These are phyloP conservation scores for Ischnura elegans DNA, from an alignment of 2,888 invertebrate species.

Conservation along the genomic window DNA sequence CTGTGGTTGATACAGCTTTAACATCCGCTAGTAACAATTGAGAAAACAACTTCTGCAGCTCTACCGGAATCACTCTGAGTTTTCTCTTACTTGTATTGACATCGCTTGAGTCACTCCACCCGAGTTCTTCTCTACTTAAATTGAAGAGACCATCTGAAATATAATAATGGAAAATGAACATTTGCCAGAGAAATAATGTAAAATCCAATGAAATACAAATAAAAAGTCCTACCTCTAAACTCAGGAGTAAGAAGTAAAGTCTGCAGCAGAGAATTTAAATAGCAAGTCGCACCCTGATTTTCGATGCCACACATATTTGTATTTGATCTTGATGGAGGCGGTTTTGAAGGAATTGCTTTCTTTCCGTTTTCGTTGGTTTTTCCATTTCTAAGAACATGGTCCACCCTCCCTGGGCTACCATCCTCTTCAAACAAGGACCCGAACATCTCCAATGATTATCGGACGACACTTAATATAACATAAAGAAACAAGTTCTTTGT, in stretches of 20 bases:
- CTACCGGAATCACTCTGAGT: slow-evolving; percentile 68
- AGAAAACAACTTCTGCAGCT: slow-evolving; percentile 69
- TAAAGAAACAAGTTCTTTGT: not conserved
- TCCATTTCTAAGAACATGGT: slow-evolving; percentile 11
- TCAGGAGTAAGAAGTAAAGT: slow-evolving; percentile 62
- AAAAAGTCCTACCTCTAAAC: slow-evolving; percentile 36
- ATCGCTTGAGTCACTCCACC: slow-evolving; percentile 40
- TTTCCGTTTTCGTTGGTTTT: slow-evolving; percentile 40
- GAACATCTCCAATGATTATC: not conserved
- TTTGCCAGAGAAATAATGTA: not conserved
- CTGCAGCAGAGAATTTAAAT: slow-evolving; percentile 59
- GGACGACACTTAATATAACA: not conserved
- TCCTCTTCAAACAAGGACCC: slow-evolving; percentile 57
- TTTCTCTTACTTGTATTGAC: not conserved
- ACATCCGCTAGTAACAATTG: slow-evolving; percentile 67
- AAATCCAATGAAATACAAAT: not conserved
- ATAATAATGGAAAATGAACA: not conserved
- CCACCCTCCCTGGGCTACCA: not conserved
- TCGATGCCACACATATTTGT: slow-evolving; percentile 68
- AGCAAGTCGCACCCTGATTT: slow-evolving; percentile 67
- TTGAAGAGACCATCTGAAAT: slow-evolving; percentile 58
- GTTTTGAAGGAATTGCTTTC: not conserved
- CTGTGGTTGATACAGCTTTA: slow-evolving; percentile 61
- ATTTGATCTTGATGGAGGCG: slow-evolving; percentile 27
- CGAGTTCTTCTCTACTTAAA: slow-evolving; percentile 64